A percentile compares a stretch with the other conserved stretches of the same genome.
phyloP scores from a whole-genome alignment of 92 coral and sea anemone genomes.

The Zoanthus gigantus region DNA sequence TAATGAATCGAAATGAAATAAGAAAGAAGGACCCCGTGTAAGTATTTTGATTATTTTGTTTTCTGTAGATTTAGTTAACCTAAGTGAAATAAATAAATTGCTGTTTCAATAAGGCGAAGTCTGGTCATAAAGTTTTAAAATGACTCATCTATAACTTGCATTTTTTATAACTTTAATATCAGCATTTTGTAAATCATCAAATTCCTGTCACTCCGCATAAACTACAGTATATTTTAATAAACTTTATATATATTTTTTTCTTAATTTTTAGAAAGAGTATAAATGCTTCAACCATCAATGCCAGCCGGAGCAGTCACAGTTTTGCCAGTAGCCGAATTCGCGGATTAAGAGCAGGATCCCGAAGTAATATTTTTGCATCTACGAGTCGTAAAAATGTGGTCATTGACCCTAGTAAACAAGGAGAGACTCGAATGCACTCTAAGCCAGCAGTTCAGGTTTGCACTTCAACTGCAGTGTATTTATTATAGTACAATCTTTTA shows the following conservation, averaged over 20 bases:
- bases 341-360: slow-evolving; percentile 60
- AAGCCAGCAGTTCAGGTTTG: slow-evolving; percentile 93
- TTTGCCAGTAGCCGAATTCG: slow-evolving; percentile 86
- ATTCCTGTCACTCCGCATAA: no score
- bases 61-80: not conserved
- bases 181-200: no score
- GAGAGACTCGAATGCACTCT: slow-evolving; percentile 68
- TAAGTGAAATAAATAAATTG: no score
- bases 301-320: slow-evolving; percentile 99
- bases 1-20: slow-evolving; percentile 81
- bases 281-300: slow-evolving; percentile 58
- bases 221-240: no score
- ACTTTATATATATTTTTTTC: not conserved
- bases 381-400: slow-evolving; percentile 90
- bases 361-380: slow-evolving; percentile 87
- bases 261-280: slow-evolving; percentile 59
- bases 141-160: no score
- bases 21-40: slow-evolving; percentile 81
- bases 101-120: no score
- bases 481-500: not conserved
- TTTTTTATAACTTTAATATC: no score
- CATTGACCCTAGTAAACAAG: slow-evolving; percentile 76
- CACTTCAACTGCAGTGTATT: not conserved
- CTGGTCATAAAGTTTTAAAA: no score
- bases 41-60: slow-evolving; percentile 31